Base-by-base conservation (phyloP, 2,888 invertebrate species). In the Nymphalis urticae region DNA sequence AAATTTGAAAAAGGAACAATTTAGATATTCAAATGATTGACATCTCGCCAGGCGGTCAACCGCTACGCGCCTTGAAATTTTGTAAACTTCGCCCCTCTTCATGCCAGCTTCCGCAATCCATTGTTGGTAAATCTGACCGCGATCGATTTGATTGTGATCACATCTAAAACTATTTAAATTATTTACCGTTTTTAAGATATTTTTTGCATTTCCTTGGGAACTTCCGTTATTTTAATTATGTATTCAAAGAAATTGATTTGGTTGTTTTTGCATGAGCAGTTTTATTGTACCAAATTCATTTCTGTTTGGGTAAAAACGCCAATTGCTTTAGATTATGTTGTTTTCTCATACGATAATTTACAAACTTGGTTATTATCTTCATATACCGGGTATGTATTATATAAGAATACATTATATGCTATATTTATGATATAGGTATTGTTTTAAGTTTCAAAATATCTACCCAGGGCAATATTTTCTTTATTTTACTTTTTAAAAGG, bases 21-120 rank as follows among this genome's bases (percentile, higher is more conserved):
- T 83, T 85, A 78, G 82, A 85, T 90, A 91, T 92, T 92, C 87
- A 92, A 92, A 92, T 90, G 91, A 92, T 92, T 92, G 92, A 92
- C 92, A 90, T 90, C 90, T 86, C 92, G 77, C 87, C 87, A 79
- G 92, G 92, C 87, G 92, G 91, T 87, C 91, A 89, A 82, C 80
- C 83, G 81, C 79, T 71, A 64, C 64, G 65, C 75, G 72, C 60
- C 71, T 65, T 60, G 74, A 71, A 79, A 71, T 77, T 81, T 80
- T 75, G 77, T 80, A 77, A 79, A 79, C 79, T 75, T 78, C 80
- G 76, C 77, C 81, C 80, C 81, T 72, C 77, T 77, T 78, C 74
- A 78, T 79, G 82, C 79, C 80, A 79, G 81, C 84, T 82, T 81
- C 82, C 81, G 81, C 75, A 75, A 73, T 70, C 83, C 77, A 86